A percentile compares a stretch with the other conserved stretches of the same genome.
These are phyloP conservation scores for Pampus argenteus DNA, from an alignment of 2,797 vertebrate species.

Conservation along the genomic window DNA sequence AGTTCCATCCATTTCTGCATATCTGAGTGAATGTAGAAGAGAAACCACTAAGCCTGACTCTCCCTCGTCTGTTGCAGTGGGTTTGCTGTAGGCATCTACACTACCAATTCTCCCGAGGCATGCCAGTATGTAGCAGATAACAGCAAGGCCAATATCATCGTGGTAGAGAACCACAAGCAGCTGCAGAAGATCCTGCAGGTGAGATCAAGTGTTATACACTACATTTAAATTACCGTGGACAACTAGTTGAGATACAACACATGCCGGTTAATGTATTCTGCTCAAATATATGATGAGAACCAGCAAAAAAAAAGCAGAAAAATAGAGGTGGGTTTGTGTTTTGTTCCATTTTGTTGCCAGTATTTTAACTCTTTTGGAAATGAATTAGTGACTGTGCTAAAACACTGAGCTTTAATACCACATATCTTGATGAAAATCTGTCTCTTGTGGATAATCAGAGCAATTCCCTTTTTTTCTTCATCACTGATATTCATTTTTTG, in stretches of 20 bases:
- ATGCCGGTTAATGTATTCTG: too few species aligned
- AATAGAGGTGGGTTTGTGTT: too few species aligned
- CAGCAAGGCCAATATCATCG: constrained; percentile 88
- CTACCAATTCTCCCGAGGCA: constrained; percentile 93
- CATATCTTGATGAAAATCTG: neutral
- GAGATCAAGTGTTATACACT: constrained; percentile 39
- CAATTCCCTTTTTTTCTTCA: too few species aligned
- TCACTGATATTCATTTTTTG: too few species aligned
- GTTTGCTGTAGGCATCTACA: constrained; percentile 94
- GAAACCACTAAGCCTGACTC: neutral
- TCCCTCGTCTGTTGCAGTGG: constrained; percentile 81
- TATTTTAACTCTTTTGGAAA: too few species aligned
- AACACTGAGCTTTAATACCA: too few species aligned
- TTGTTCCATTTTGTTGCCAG: too few species aligned
- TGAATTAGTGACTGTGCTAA: too few species aligned
- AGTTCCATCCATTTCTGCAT: neutral
- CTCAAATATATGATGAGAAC: neutral
- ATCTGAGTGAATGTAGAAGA: neutral
- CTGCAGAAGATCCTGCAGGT: constrained; percentile 96
- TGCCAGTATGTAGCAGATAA: constrained; percentile 91
- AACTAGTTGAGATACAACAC: neutral
- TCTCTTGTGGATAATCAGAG: neutral
- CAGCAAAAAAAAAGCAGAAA: neutral
- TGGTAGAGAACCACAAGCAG: constrained; percentile 95
- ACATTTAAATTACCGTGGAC: neutral